Conservation (phyloP, 2,888 invertebrate genomes). For the Cyaniris semiargus region DNA sequence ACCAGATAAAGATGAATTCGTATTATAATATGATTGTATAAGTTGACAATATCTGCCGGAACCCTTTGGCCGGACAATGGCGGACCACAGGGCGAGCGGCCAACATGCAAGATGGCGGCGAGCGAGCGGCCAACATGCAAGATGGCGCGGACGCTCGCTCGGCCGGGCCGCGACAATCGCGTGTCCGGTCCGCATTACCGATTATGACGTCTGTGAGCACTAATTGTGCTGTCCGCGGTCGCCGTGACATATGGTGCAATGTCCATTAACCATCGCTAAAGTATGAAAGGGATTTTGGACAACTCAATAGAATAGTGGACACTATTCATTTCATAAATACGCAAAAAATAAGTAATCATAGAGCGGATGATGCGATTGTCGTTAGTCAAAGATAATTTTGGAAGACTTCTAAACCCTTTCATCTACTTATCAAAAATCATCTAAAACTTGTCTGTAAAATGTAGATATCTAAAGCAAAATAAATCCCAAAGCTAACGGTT, state of each 20-base stretch:
- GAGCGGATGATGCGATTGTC: background rate
- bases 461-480: too few relatives aligned
- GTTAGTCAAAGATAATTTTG: background rate
- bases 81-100: conserved; percentile 22
- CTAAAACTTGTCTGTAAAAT: too few relatives aligned
- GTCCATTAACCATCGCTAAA: conserved; percentile 4
- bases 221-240: background rate
- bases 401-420: background rate
- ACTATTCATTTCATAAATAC: background rate
- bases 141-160: background rate
- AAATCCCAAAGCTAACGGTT: background rate
- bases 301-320: background rate
- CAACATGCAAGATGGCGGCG: background rate
- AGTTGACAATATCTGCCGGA: background rate
- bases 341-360: background rate
- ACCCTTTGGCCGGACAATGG: conserved; percentile 22
- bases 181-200: conserved; percentile 18
- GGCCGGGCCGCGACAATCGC: conserved; percentile 7
- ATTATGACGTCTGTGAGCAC: conserved; percentile 18
- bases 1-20: conserved; percentile 9
- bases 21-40: background rate
- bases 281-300: background rate
- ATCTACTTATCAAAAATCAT: background rate
- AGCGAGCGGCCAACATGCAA: background rate
- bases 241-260: background rate